These are phyloP conservation scores for Mechanitis mazaeus DNA, from an alignment of 2,888 invertebrate species.

Conservation along the genomic window DNA sequence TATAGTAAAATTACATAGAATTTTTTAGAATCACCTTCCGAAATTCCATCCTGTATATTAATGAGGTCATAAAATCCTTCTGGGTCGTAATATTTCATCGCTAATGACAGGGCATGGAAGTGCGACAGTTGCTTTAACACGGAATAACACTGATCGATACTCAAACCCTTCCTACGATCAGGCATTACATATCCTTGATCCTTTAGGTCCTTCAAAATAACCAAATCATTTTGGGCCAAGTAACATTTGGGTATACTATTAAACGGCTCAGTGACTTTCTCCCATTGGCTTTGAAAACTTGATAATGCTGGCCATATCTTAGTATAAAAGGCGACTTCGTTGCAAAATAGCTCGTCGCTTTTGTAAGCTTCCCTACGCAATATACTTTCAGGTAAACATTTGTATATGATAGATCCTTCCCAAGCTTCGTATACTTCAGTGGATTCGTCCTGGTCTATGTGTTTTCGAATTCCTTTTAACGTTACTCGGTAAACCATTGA, in stretches of 20 bases:
- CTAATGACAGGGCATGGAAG: slow-evolving; percentile 80
- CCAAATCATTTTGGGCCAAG: slow-evolving; percentile 74
- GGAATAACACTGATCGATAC: slow-evolving; percentile 76
- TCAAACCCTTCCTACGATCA: slow-evolving; percentile 78
- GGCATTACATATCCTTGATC: slow-evolving; percentile 79
- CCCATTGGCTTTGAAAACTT: slow-evolving; percentile 73
- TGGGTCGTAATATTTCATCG: slow-evolving; percentile 77
- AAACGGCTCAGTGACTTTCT: slow-evolving; percentile 60
- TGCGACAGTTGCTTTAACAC: slow-evolving; percentile 78
- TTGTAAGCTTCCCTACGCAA: slow-evolving; percentile 81
- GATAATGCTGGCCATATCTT: slow-evolving; percentile 81
- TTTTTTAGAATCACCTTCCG: slow-evolving; percentile 52
- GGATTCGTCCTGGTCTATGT: slow-evolving; percentile 46
- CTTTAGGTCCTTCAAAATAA: slow-evolving; percentile 79
- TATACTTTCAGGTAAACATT: slow-evolving; percentile 81
- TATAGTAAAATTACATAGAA: not conserved
- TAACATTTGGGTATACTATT: slow-evolving; percentile 78
- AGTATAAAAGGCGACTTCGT: slow-evolving; percentile 84
- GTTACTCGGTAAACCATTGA: slow-evolving; percentile 82
- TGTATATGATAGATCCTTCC: slow-evolving; percentile 81
- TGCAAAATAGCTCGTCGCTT: slow-evolving; percentile 82
- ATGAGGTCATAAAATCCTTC: slow-evolving; percentile 73
- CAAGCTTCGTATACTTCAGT: slow-evolving; percentile 69
- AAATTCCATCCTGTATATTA: slow-evolving; percentile 64
- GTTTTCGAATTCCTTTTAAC: slow-evolving; percentile 70